Conservation (phyloP, 2,888 invertebrate species). For the Lasioglossum vierecki region DNA sequence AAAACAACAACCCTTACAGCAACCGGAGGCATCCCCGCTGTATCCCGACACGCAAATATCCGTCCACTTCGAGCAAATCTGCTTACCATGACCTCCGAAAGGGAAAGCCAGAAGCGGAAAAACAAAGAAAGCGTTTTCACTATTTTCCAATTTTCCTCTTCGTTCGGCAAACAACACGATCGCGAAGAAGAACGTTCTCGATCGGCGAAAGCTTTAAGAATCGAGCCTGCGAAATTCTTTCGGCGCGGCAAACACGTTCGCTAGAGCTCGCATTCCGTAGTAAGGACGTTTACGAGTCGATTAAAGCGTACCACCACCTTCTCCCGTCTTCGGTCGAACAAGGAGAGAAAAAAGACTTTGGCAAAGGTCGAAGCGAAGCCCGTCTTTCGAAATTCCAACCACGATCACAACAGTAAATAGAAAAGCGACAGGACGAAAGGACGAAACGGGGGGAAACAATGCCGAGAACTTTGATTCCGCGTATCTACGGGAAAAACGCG, state of each 20-base stretch:
- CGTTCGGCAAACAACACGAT: background rate
- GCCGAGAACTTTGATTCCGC: constrained; percentile 2
- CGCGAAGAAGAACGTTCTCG: background rate
- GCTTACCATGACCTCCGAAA: background rate
- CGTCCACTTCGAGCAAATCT: background rate
- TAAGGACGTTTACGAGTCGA: constrained; percentile 52
- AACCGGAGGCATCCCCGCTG: background rate
- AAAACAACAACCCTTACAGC: constrained; percentile 50
- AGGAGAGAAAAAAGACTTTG: constrained; percentile 43
- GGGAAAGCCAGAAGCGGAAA: background rate
- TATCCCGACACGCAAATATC: background rate
- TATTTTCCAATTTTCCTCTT: background rate
- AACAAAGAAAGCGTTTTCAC: background rate
- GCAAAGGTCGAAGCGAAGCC: constrained; percentile 44
- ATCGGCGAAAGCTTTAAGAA: background rate
- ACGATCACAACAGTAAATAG: constrained; percentile 65
- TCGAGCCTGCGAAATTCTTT: background rate
- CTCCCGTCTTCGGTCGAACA: constrained; percentile 19
- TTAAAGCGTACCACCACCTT: constrained; percentile 44
- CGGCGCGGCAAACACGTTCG: background rate
- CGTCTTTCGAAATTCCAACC: constrained; percentile 54
- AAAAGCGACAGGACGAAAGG: constrained; percentile 40
- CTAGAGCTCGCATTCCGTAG: constrained; percentile 34
- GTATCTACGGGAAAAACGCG: background rate
- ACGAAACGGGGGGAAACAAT: constrained; percentile 21